These are phyloP conservation scores for Luperina testacea DNA, from an alignment of 2,888 invertebrate species.

Conservation along the genomic window DNA sequence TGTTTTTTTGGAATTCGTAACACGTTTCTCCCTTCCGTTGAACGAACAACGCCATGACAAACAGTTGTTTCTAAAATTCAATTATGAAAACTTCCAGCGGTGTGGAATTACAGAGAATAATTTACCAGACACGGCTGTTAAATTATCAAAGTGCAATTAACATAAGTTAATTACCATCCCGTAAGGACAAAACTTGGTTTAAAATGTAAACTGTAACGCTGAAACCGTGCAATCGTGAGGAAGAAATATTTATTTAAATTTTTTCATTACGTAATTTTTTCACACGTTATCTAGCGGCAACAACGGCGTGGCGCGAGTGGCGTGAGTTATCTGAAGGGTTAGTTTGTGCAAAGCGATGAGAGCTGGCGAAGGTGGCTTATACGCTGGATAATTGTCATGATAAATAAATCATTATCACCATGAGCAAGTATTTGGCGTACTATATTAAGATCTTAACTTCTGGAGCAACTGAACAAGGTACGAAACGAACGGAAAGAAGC, in stretches of 20 bases:
- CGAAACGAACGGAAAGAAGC: too few species aligned
- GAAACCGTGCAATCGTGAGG: constrained; percentile 23
- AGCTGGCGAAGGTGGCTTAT: not conserved
- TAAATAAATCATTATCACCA: not conserved
- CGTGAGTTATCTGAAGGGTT: not conserved
- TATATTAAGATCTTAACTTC: too few species aligned
- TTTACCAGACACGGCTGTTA: constrained; percentile 40
- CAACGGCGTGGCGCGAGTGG: not conserved
- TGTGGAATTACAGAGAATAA: constrained; percentile 49
- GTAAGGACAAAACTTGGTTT: constrained; percentile 36
- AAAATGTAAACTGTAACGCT: constrained; percentile 43
- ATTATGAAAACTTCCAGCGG: constrained; percentile 52
- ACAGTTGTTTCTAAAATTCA: constrained; percentile 56
- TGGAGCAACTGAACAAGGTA: too few species aligned
- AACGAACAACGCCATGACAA: constrained; percentile 18
- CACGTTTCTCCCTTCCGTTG: not conserved
- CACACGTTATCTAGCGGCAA: constrained; percentile 24
- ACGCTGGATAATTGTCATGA: not conserved
- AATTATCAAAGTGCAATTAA: constrained; percentile 63
- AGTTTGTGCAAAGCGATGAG: constrained; percentile 6
- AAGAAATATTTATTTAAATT: constrained; percentile 62
- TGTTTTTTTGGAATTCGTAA: constrained; percentile 14
- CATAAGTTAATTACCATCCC: constrained; percentile 51
- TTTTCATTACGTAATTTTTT: constrained; percentile 52
- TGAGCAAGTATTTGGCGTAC: not conserved